phyloP scores from a whole-genome alignment of 2,113 vertebrate species.

The Bos javanicus region DNA sequence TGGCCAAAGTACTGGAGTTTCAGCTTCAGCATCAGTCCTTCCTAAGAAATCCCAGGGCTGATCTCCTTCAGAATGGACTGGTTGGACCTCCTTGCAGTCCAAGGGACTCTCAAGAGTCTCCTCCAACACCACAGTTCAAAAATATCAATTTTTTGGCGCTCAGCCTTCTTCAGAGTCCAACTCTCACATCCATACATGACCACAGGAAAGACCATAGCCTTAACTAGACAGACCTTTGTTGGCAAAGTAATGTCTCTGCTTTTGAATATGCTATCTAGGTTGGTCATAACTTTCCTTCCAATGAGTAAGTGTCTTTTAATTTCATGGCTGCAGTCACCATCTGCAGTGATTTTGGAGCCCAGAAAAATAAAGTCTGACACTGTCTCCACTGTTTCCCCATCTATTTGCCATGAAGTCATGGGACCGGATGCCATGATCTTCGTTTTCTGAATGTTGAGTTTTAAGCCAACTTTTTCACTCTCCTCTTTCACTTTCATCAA shows the following conservation, averaged over 20 bases:
- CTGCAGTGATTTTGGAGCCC: not conserved
- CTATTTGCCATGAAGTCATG: not conserved
- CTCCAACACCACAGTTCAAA: not conserved
- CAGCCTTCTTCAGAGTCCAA: not conserved
- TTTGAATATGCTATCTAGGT: not conserved
- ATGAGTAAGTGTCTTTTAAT: not conserved
- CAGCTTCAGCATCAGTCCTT: no score
- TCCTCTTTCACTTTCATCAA: not conserved
- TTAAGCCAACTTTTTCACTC: not conserved
- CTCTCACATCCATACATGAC: not conserved
- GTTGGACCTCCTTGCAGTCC: no score
- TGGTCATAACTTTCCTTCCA: not conserved
- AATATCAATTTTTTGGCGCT: accelerated
- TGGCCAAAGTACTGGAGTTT: no score
- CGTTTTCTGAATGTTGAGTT: not conserved
- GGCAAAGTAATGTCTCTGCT: not conserved
- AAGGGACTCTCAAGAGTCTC: not conserved
- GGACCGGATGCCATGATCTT: not conserved
- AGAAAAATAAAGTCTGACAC: not conserved
- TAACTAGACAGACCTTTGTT: not conserved
- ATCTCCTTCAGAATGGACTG: no score
- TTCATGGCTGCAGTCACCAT: not conserved
- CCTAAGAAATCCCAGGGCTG: no score
- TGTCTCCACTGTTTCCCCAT: not conserved
- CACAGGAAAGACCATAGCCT: not conserved